Percentiles rank a stretch among this genome's conserved stretches.
Evolutionary conservation across 2,113 vertebrate genomes (phyloP).

Genomic region (Argyrosomus japonicus): DNA sequence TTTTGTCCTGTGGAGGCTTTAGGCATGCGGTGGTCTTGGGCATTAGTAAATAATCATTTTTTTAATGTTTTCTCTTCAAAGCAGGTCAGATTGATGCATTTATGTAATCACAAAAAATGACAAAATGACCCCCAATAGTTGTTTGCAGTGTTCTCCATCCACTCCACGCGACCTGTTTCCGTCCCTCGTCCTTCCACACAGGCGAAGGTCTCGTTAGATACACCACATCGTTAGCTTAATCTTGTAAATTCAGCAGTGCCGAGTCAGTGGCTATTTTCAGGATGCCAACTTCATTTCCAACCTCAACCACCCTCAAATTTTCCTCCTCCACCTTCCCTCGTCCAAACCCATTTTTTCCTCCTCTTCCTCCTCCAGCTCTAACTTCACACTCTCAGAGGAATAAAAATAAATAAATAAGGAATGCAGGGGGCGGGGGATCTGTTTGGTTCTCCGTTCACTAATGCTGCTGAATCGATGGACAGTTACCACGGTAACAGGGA

Average conservation of each 20-base stretch:
- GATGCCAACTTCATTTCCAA: constrained; percentile 29
- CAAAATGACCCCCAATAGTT: no score
- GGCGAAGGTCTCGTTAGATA: background rate
- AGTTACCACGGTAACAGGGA: constrained; percentile 85
- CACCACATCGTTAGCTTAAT: background rate
- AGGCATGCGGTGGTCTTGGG: no score
- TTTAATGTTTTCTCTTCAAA: no score
- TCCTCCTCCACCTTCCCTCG: constrained; percentile 17
- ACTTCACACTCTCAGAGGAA: constrained; percentile 40
- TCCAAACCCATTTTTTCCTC: constrained; percentile 20
- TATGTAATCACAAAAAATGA: no score
- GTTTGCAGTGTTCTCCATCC: no score
- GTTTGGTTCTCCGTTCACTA: constrained; percentile 72
- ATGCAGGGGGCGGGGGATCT: constrained; percentile 34
- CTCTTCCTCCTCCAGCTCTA: constrained; percentile 44
- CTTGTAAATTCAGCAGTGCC: background rate
- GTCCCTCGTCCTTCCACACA: background rate
- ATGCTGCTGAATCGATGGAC: constrained; percentile 75
- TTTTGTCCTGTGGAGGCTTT: no score
- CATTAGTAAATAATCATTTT: background rate
- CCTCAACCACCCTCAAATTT: constrained; percentile 35
- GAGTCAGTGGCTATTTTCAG: background rate
- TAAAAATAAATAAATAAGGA: constrained; percentile 52
- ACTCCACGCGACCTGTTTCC: no score
- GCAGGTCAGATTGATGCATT: no score